These are phyloP conservation scores for Sebastes itinus DNA, from an alignment of 2,797 vertebrate genomes.

Conservation along the genomic window DNA sequence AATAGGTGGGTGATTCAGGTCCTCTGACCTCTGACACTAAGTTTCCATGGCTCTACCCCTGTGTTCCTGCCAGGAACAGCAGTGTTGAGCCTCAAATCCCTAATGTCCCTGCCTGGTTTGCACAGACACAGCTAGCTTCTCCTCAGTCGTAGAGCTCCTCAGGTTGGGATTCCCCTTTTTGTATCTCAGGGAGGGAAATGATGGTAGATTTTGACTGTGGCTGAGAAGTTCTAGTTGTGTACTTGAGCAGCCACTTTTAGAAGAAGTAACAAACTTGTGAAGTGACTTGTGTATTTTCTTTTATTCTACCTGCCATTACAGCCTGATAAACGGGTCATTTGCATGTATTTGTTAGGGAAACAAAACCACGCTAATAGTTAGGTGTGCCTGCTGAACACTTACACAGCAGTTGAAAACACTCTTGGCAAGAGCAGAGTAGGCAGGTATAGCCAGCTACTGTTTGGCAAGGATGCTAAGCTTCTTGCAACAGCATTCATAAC, in stretches of 20 bases:
- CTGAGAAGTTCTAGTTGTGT: not conserved
- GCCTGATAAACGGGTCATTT: not conserved
- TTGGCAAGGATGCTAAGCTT: not conserved
- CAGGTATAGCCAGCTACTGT: not conserved
- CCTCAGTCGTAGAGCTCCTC: not conserved
- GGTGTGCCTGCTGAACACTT: not conserved
- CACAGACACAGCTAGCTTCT: not conserved
- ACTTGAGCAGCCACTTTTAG: not conserved
- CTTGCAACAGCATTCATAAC: not conserved
- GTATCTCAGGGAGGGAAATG: not conserved
- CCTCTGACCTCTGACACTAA: conserved; percentile 40
- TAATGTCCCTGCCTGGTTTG: not conserved
- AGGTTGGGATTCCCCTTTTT: not conserved
- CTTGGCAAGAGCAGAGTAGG: not conserved
- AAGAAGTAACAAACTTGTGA: too few species aligned
- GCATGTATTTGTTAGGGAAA: not conserved
- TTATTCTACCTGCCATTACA: not conserved
- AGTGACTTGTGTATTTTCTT: not conserved
- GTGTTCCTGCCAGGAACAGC: conserved; percentile 33
- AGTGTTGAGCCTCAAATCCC: not conserved
- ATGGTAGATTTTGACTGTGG: not conserved
- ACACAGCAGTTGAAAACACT: not conserved
- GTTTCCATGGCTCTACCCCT: conserved; percentile 41
- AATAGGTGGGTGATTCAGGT: conserved; percentile 40
- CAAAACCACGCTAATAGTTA: not conserved